phyloP scores from a whole-genome alignment of 2,888 invertebrate species.

The Epinotia nisella region DNA sequence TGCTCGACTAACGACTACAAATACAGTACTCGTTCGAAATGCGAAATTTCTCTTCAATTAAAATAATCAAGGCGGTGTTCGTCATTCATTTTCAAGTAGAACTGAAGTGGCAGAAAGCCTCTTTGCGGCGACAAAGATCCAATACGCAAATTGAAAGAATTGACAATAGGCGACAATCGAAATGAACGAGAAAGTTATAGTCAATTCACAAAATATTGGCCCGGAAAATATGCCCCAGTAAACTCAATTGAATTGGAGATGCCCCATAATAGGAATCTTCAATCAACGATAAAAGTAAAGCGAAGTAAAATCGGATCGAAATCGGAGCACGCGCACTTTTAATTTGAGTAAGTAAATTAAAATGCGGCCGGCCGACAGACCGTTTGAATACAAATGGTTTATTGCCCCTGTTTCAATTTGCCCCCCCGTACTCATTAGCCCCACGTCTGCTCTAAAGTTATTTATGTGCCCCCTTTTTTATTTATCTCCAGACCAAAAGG shows the following conservation, averaged over 20 bases:
- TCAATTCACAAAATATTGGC: conserved; percentile 70
- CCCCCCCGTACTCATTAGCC: conserved; percentile 67
- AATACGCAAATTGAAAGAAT: conserved; percentile 65
- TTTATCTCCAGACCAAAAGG: conserved; percentile 66
- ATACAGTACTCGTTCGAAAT: conserved; percentile 25
- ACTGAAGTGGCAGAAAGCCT: conserved; percentile 45
- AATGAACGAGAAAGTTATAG: conserved; percentile 59
- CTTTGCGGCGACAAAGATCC: conserved; percentile 51
- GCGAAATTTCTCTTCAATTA: conserved; percentile 29
- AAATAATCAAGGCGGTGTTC: conserved; percentile 35
- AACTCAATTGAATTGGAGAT: conserved; percentile 60
- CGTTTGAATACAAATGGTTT: conserved; percentile 83
- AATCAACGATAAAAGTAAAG: conserved; percentile 81
- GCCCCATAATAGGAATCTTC: conserved; percentile 72
- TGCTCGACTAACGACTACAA: conserved; percentile 23
- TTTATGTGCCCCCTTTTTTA: conserved; percentile 67
- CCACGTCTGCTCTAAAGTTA: conserved; percentile 64
- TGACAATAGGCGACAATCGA: conserved; percentile 65
- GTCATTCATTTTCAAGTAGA: conserved; percentile 25
- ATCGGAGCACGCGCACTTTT: conserved; percentile 82
- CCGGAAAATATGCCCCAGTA: conserved; percentile 50
- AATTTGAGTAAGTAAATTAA: conserved; percentile 84
- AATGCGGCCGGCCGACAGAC: conserved; percentile 73
- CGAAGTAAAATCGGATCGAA: conserved; percentile 67
- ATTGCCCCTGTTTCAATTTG: conserved; percentile 76